Base-by-base conservation (phyloP, 2,888 invertebrate species). In the Lampropteryx suffumata region DNA sequence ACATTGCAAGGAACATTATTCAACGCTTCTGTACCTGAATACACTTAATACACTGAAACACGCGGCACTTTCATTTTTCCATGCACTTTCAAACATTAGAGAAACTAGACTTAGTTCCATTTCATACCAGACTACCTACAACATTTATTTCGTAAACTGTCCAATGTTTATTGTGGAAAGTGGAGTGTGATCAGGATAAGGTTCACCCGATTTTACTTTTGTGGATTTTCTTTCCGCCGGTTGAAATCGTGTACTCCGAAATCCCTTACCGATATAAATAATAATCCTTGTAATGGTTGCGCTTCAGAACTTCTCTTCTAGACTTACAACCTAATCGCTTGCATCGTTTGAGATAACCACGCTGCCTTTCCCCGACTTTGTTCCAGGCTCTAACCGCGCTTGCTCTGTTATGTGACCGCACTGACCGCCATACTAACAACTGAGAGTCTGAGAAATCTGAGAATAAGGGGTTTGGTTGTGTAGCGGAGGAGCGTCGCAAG, bases 341-440 rank as follows among this genome's bases (percentile, higher is more conserved):
- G 88, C 85, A 81, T 81, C 73, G 75, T 85, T 86, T 83, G 66
- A 73, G 70, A 82, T 88, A 91, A 90, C 90, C 77, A 73, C 69
- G 87, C 82, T 83, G 88, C 80, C 81, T 86, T 89, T 89, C 86
- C 85, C 86, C 84, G 78, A 90, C 83, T 89, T 88, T 91, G 91
- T 91, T 91, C 84, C 91, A 91, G 91, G 90, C 90, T 84, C 88
- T 91, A 90, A 90, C 90, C 90, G 90, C 86, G 90, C 90, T 91
- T 91, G 91, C 86, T 85, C 90, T 84, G 78, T 91, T 87, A 89
- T 91, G 91, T 91, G 91, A 91, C 77, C 82, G 87, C 90, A 91
- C 90, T 91, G 91, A 91, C 89, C 57, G 87, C 82, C 84, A 79
- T 76, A 84, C 77, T 79, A 90, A 88, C 39, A 79, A 82, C 78